Conservation (phyloP, 2,888 invertebrate species). For the Pegoplata infirma region DNA sequence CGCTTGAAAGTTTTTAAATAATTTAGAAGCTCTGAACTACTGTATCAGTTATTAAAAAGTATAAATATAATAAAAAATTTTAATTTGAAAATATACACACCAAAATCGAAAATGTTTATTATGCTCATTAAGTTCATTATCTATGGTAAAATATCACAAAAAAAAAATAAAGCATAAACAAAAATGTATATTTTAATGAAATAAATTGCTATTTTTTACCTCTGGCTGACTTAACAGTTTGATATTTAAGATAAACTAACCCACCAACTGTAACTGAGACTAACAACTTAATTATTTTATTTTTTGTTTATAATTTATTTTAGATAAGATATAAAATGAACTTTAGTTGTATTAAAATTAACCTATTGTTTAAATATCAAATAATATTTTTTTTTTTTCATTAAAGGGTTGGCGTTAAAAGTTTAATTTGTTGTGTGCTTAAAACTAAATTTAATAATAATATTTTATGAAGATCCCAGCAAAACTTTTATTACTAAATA, state of each 20-base stretch:
- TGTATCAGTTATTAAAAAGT: neutral
- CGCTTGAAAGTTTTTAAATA: too few relatives aligned
- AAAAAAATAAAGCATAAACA: neutral
- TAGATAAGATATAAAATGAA: conserved; percentile 31
- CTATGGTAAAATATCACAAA: conserved; percentile 24
- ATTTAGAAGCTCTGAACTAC: too few relatives aligned
- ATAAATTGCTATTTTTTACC: conserved; percentile 5
- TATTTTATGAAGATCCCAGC: too few relatives aligned
- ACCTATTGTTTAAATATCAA: conserved; percentile 45
- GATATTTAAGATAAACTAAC: conserved; percentile 50
- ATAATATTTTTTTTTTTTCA: conserved; percentile 41
- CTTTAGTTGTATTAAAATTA: conserved; percentile 40
- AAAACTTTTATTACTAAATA: too few relatives aligned
- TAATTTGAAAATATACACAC: neutral
- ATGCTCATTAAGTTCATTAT: conserved; percentile 42
- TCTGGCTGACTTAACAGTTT: conserved; percentile 15
- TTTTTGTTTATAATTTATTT: too few relatives aligned
- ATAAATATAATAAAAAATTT: conserved; percentile 7
- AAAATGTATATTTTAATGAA: conserved; percentile 26
- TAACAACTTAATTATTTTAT: conserved; percentile 58
- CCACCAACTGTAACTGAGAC: conserved; percentile 34
- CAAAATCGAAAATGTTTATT: conserved; percentile 13
- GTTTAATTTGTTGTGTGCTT: too few relatives aligned
- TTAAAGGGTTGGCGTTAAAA: conserved; percentile 29
- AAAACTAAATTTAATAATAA: too few relatives aligned